Evolutionary conservation across 2,113 vertebrate species (phyloP).

Genomic region (Heterotilapia buettikoferi): DNA sequence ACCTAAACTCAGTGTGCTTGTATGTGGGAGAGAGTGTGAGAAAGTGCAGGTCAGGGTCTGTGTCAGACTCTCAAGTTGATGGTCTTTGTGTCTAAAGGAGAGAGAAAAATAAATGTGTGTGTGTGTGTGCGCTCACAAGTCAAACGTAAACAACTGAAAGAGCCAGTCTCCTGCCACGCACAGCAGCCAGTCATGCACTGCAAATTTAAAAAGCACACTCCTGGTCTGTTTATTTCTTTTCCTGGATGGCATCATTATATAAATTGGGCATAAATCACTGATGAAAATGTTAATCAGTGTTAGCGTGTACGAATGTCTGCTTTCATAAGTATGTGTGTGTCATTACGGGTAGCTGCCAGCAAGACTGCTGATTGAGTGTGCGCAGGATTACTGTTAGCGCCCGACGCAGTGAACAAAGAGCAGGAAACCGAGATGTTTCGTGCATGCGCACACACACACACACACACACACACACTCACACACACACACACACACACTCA

Average conservation of each 20-base stretch:
- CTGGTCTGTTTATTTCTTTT: not conserved
- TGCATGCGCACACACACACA: not conserved
- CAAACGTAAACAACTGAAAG: not conserved
- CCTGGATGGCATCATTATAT: not conserved
- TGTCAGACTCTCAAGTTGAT: not conserved
- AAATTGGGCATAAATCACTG: not conserved
- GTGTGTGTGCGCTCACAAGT: not conserved
- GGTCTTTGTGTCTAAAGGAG: not conserved
- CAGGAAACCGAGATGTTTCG: not conserved
- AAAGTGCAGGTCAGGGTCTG: not conserved
- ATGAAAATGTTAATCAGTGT: not conserved
- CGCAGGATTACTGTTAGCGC: not conserved
- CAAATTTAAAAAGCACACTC: not conserved
- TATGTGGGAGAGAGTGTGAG: fast-evolving
- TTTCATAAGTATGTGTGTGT: not conserved
- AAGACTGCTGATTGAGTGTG: not conserved
- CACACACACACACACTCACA: fast-evolving
- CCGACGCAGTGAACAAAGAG: not conserved
- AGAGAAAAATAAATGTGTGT: not conserved
- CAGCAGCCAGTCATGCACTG: not conserved
- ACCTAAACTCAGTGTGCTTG: not conserved
- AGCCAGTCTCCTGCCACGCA: not conserved
- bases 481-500: not conserved
- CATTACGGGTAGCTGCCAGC: not conserved
- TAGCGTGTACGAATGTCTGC: not conserved